Evolutionary conservation across 2,797 vertebrate genomes (phyloP), one percentile per base, ranked within the genome.

Genomic region (Poecilia gillii): DNA sequence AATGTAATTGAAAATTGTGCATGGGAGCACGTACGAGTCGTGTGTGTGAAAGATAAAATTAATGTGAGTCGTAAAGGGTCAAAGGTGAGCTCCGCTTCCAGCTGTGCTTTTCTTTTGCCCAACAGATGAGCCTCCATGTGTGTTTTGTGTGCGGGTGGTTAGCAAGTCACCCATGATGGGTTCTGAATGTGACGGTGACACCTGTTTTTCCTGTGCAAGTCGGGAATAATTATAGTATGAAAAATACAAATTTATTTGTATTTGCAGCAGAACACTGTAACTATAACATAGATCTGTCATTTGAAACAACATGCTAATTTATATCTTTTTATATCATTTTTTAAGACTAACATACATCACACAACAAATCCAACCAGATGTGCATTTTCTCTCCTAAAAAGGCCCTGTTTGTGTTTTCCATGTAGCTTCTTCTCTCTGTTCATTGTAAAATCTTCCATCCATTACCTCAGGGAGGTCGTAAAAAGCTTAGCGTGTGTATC

Each of bases 11-110:
- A 76, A 83, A 79, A 59, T 28, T 71, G 66, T 66, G 39, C 13
- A 4, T 77, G 7, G 76, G 62, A 47, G 75, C 16, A 36, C 33
- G 18, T 43, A 20, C 66, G 28, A 68, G 73, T 28, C 53, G 79
- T 79, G 72, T 70, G 66, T 71, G 68, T 62, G 43, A 68, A n/a
- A 46, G 75, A 87, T 89, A 55, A 78, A 86, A 91, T 92, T 79
- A 90, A 41, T 62, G 41, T 75, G 75, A 79, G 68, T 80, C 81
- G 64, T 9, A 28, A 47, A 77, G 43, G 88, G 87, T 90, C 90
- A 93, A 90, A 93, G 91, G 91, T 83, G 53, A 87, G 8, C 28
- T 46, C 59, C 76, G 88, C 81, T 81, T 83, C 85, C 90, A 93
- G 90, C 91, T 93, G 88, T 0, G 62, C 84, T 80, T 84, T 75